Evolutionary conservation across 2,113 vertebrate genomes (phyloP).

Genomic region (Hippocampus mohnikei): DNA sequence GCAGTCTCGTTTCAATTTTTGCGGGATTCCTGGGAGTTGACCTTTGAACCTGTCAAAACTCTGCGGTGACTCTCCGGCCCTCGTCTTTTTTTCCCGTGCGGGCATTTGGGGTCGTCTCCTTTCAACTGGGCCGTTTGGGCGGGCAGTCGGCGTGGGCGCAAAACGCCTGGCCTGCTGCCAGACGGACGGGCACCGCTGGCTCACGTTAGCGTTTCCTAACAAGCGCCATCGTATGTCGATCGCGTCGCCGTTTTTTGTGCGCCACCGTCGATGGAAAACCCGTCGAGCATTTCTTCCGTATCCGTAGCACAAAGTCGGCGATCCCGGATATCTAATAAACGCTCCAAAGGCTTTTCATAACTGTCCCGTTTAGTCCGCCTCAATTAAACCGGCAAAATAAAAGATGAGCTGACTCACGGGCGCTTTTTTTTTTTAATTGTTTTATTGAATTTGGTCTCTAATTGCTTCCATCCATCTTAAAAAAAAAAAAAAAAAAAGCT

Average conservation of each 20-base stretch:
- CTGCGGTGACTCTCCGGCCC: too few relatives aligned
- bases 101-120: too few relatives aligned
- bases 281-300: neutral
- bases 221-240: neutral
- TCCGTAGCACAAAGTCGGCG: neutral
- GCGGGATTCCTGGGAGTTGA: too few relatives aligned
- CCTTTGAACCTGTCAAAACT: too few relatives aligned
- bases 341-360: neutral
- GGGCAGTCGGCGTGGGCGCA: neutral
- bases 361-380: neutral
- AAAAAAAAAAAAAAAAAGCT: neutral
- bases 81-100: too few relatives aligned
- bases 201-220: neutral
- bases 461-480: neutral
- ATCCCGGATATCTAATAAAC: neutral
- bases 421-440: neutral
- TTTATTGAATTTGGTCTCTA: slow-evolving; percentile 1
- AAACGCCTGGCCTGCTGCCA: neutral
- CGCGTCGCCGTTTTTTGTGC: neutral
- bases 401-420: neutral
- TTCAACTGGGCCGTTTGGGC: too few relatives aligned
- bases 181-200: neutral
- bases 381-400: neutral
- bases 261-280: neutral
- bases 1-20: too few relatives aligned